A percentile compares a stretch with the other conserved stretches of the same genome.
Conservation (phyloP, 1,140 invertebrate genomes). For the Ips typographus region DNA sequence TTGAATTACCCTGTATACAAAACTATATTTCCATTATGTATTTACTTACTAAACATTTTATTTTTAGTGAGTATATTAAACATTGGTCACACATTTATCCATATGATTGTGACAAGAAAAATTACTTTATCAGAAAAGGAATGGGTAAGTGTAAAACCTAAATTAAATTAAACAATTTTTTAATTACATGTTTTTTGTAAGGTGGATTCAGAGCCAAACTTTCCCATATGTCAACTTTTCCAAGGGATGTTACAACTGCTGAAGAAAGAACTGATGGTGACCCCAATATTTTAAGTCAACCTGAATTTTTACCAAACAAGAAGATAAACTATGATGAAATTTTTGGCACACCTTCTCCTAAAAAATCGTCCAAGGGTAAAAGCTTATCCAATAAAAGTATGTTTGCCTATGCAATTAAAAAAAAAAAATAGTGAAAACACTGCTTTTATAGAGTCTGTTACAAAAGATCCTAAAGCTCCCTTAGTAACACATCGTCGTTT, state of each 20-base stretch:
- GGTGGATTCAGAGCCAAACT: conserved; percentile 62
- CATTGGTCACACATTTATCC: conserved; percentile 70
- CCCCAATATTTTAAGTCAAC: conserved; percentile 62
- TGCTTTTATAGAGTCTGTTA: conserved; percentile 33
- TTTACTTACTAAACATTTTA: conserved; percentile 42
- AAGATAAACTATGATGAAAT: conserved; percentile 54
- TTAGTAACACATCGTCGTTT: conserved; percentile 58
- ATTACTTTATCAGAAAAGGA: conserved; percentile 78
- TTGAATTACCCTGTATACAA: too few relatives aligned
- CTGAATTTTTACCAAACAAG: conserved; percentile 62
- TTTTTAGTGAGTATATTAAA: conserved; percentile 73
- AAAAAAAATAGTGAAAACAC: conserved; percentile 16
- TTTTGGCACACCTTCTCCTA: conserved; percentile 55
- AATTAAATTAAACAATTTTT: conserved; percentile 3
- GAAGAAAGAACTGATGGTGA: conserved; percentile 68
- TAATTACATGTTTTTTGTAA: conserved; percentile 43
- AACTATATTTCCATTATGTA: too few relatives aligned
- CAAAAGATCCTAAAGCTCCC: conserved; percentile 30
- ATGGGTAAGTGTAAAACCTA: conserved; percentile 62
- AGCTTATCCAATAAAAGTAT: conserved; percentile 15
- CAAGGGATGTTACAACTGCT: conserved; percentile 67
- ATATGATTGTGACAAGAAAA: conserved; percentile 74
- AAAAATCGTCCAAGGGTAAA: conserved; percentile 44
- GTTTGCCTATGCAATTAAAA: conserved; percentile 7
- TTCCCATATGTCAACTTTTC: conserved; percentile 73